Evolutionary conservation across 2,888 invertebrate genomes (phyloP), one percentile per base, ranked within the genome.

Genomic region (Endomychus coccineus): DNA sequence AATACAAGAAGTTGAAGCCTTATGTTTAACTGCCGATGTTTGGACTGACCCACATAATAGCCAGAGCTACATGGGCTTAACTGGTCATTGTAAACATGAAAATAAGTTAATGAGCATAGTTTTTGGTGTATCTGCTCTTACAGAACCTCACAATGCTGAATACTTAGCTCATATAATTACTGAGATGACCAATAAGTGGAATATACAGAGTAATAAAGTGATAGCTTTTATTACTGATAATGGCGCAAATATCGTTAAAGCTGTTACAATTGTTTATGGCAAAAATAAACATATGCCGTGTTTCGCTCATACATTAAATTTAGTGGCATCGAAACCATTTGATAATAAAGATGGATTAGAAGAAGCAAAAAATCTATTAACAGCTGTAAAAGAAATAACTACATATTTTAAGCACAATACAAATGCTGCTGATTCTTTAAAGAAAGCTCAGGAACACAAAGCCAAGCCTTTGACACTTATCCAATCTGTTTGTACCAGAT

Each of bases 401-500:
- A 48, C 40, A 37, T 50, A 45, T 28, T 49, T 36, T 42, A 53
- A 52, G 43, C 47, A 48, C 19, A 49, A 43, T 44, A 37, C 43
- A 36, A 45, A 45, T 42, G 50, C 39, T 15, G 34, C 48, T 39
- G 52, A 51, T 40, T 40, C 45, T 30, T 40, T 51, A 25, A 36
- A 39, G 34, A 51, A 50, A 41, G 39, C 40, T 19, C 51, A 52
- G 37, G 33, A 43, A 34, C 32, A 45, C 16, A 22, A 17, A 39
- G 19, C 40, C 40, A 41, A 41, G 23, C 39, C 45, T 27, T 42
- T 50, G 14, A 45, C 42, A 41, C 38, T 52, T 21, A 48, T 48
- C 34, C 51, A 52, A 39, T 45, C 44, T 27, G 51, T 54, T 33
- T 43, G 43, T 27, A 54, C 51, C 4, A 34, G 50, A 37, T 55